Evolutionary conservation across 1,140 invertebrate species (phyloP).

Genomic region (Drosophila erecta): DNA sequence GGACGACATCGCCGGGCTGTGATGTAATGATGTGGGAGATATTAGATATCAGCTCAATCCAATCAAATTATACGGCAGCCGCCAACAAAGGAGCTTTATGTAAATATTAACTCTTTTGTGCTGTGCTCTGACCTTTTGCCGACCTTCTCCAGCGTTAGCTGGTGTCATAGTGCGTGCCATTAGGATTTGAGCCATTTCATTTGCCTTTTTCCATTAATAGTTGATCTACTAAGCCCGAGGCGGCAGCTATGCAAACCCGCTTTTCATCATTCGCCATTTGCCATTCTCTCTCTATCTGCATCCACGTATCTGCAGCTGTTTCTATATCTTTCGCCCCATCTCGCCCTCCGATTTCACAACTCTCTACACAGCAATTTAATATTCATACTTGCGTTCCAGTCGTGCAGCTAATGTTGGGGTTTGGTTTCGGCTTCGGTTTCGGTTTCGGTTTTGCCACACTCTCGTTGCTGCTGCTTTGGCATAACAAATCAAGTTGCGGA

Average conservation of each 20-base stretch:
- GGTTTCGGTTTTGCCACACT: constrained; percentile 22
- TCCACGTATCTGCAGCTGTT: constrained; percentile 6
- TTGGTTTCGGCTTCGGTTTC: constrained; percentile 41
- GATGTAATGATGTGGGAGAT: constrained; percentile 45
- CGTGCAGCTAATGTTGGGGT: constrained; percentile 69
- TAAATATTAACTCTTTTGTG: constrained; percentile 48
- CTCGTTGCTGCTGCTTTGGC: constrained; percentile 41
- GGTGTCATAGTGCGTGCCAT: constrained; percentile 43
- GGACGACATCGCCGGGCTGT: constrained; percentile 3
- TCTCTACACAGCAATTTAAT: constrained; percentile 77
- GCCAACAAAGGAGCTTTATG: constrained; percentile 38
- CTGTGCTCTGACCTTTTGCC: constrained; percentile 22
- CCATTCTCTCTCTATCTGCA: constrained; percentile 12
- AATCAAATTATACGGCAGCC: constrained; percentile 40
- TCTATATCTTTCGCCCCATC: constrained; percentile 20
- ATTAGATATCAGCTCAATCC: constrained; percentile 31
- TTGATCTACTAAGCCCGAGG: constrained; percentile 75
- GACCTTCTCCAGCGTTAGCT: no score
- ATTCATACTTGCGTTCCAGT: constrained; percentile 79
- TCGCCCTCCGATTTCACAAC: constrained; percentile 59
- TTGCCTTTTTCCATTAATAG: constrained; percentile 75
- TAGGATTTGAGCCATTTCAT: constrained; percentile 48
- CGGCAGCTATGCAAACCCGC: constrained; percentile 76
- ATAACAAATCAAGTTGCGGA: constrained; percentile 73
- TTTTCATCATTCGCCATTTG: constrained; percentile 65